phyloP scores from a whole-genome alignment of 2,888 invertebrate genomes.

The Elysia crispata region DNA sequence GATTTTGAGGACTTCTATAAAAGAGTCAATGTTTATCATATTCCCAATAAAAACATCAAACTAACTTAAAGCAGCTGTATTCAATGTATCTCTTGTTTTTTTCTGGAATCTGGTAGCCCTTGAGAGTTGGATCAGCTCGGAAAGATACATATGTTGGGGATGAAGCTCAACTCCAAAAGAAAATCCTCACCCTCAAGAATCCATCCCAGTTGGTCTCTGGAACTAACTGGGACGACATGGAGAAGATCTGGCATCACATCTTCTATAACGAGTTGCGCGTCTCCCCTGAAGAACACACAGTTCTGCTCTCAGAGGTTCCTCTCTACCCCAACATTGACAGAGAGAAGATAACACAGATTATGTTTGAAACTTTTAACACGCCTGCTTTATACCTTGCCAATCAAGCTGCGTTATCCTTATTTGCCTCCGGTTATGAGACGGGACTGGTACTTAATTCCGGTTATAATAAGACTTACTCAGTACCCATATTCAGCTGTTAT shows the following conservation, averaged over 20 bases:
- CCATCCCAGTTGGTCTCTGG: slow-evolving; percentile 76
- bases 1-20: too few species aligned
- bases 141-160: slow-evolving; percentile 73
- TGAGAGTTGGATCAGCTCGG: slow-evolving; percentile 65
- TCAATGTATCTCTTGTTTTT: too few species aligned
- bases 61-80: too few species aligned
- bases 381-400: slow-evolving; percentile 96
- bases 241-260: slow-evolving; percentile 76
- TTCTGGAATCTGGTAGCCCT: too few species aligned
- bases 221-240: slow-evolving; percentile 76
- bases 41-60: too few species aligned
- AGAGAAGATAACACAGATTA: slow-evolving; percentile 86
- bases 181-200: slow-evolving; percentile 73
- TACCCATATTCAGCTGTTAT: slow-evolving; percentile 94
- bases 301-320: slow-evolving; percentile 91
- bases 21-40: too few species aligned
- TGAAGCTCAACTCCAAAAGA: slow-evolving; percentile 72
- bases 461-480: slow-evolving; percentile 95
- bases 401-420: slow-evolving; percentile 95
- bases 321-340: slow-evolving; percentile 44
- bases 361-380: slow-evolving; percentile 87
- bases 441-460: slow-evolving; percentile 96
- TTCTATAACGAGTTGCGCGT: slow-evolving; percentile 76
- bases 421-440: slow-evolving; percentile 95
- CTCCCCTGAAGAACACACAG: slow-evolving; percentile 88